These are phyloP conservation scores for Quadroppia sp. DNA, from an alignment of 2,888 invertebrate species.

Conservation along the genomic window DNA sequence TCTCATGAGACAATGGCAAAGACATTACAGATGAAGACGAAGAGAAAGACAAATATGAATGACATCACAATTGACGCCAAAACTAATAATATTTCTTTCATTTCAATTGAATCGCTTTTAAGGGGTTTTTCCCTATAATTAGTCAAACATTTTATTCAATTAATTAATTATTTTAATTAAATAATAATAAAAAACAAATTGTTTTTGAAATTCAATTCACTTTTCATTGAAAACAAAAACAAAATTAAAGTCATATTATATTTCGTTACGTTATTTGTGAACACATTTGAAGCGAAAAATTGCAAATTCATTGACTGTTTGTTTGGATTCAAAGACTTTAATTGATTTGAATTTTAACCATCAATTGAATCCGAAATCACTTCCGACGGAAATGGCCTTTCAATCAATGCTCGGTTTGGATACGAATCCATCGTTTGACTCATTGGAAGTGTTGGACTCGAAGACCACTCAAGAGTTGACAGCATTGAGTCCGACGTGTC, in stretches of 20 bases:
- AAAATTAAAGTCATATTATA: too few relatives aligned
- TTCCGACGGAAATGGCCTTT: constrained; percentile 32
- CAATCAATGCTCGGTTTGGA: constrained; percentile 39
- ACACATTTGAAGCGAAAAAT: neutral
- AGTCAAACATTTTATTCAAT: neutral
- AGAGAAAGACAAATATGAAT: constrained; percentile 32
- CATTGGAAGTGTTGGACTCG: neutral
- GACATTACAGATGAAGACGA: constrained; percentile 41
- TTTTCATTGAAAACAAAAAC: neutral
- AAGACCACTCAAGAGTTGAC: neutral
- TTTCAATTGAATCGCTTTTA: neutral
- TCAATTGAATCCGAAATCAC: neutral
- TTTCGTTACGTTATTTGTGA: constrained; percentile 11
- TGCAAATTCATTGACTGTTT: constrained; percentile 25
- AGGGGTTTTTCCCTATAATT: neutral
- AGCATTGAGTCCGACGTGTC: neutral
- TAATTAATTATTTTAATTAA: neutral
- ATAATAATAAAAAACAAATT: neutral
- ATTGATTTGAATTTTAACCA: neutral
- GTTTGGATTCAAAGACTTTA: neutral
- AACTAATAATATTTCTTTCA: constrained; percentile 21
- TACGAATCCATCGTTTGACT: constrained; percentile 25
- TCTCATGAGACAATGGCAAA: neutral
- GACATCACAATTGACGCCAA: constrained; percentile 47
- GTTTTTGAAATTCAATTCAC: neutral